These are phyloP conservation scores for Heliconius cydno DNA, from an alignment of 2,888 invertebrate genomes.

Conservation along the genomic window DNA sequence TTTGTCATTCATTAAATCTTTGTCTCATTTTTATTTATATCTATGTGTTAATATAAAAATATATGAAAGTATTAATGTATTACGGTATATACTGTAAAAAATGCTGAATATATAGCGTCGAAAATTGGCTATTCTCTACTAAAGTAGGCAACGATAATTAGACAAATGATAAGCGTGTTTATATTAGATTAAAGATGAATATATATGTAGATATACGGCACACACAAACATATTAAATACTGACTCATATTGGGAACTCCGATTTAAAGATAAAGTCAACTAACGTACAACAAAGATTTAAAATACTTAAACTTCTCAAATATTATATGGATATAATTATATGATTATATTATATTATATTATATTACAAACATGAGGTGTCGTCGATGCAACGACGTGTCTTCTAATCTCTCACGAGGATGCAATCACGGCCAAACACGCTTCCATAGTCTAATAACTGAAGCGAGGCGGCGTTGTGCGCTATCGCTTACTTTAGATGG, in stretches of 20 bases:
- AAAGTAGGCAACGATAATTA: too few species aligned
- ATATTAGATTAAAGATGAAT: too few species aligned
- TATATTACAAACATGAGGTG: neutral
- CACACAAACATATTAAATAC: too few species aligned
- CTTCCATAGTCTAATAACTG: slow-evolving; percentile 18
- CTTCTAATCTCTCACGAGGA: slow-evolving; percentile 15
- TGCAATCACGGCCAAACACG: slow-evolving; percentile 18
- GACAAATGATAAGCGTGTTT: too few species aligned
- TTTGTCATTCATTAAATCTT: too few species aligned
- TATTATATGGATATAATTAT: neutral
- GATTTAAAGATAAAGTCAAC: neutral
- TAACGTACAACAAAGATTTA: neutral
- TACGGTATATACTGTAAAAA: too few species aligned
- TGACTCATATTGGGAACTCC: neutral
- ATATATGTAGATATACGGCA: too few species aligned
- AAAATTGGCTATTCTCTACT: too few species aligned
- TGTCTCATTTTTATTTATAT: neutral
- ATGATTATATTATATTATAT: neutral
- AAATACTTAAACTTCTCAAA: neutral
- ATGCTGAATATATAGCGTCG: too few species aligned
- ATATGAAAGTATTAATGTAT: neutral
- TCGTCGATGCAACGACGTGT: slow-evolving; percentile 8
- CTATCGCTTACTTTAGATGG: neutral
- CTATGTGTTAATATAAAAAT: neutral
- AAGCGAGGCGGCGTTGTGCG: slow-evolving; percentile 18